Base-by-base conservation (phyloP, 2,113 vertebrate genomes). In the Turdus rufiventris region DNA sequence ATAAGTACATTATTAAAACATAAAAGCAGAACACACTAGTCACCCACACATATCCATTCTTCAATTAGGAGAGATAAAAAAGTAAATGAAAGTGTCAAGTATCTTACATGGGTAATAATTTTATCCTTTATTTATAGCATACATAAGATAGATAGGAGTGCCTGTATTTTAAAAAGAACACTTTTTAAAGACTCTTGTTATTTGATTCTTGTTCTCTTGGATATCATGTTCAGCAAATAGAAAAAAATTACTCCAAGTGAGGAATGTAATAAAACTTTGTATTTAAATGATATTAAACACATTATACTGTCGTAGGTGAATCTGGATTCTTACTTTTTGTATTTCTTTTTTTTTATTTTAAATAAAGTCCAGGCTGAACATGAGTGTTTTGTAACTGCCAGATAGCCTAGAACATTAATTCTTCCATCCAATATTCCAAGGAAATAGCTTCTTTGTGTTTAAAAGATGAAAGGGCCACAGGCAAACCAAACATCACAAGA, bases 391-490 rank as follows among this genome's bases (percentile, higher is more conserved):
- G 54, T 47, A 74, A 68, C 86, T 77, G 20, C n/a, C 40, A 83
- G 65, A 60, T 82, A 96, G 61, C 56, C 23, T 42, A 87, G 78
- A 95, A 87, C 34, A 77, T 91, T 73, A 75, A 91, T 72, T 93
- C 81, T 53, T 67, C n/a, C 42, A 61, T 91, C 36, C 18, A 43
- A 2, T 79, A 61, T 67, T 91, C 23, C 34, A 85, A 47, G 26
- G 20, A 91, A 94, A 94, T 78, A 63, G n/a, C 42, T 88, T 92
- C 36, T 78, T 91, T 85, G n/a, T 87, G 75, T 93, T 88, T 89
- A 89, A 87, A 96, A 75, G 81, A 81, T 6, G 28, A 94, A 87
- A 85, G 75, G 74, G 26, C 36, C n/a, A 50, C 81, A 94, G 84
- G 51, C 56, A 88, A 92, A 92, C 5, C 38, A 85, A 88, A 18